Conservation (phyloP, 2,888 invertebrate species). For the Elaeidobius kamerunicus region DNA sequence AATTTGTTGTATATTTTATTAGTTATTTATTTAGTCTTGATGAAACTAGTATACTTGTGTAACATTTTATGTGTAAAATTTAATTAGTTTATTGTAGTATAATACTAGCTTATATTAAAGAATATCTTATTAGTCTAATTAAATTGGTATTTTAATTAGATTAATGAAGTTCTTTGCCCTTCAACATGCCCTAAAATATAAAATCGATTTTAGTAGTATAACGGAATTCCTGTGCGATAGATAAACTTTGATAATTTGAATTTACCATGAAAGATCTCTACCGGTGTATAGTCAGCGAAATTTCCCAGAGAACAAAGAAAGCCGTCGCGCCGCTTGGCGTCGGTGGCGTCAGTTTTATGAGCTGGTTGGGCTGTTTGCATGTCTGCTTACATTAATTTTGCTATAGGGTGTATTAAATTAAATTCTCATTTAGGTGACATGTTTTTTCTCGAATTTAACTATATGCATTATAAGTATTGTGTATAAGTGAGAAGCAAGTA, state of each 20-base stretch:
- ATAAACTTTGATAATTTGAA: not conserved
- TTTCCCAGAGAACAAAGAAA: conserved; percentile 12
- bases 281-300: conserved; percentile 4
- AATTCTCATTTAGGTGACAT: no score
- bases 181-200: not conserved
- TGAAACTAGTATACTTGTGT: no score
- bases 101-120: no score
- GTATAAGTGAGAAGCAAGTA: no score
- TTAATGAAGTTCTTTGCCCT: not conserved
- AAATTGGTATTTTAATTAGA: not conserved
- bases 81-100: no score
- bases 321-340: conserved; percentile 6
- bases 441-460: no score
- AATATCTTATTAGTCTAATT: no score
- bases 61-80: no score
- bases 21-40: no score
- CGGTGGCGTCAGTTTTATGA: conserved; percentile 3
- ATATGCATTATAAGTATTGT: no score
- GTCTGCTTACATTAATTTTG: not conserved
- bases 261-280: not conserved
- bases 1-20: no score
- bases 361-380: conserved; percentile 7
- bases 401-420: not conserved
- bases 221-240: not conserved
- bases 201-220: not conserved